A percentile compares a stretch with the other conserved stretches of the same genome.
phyloP scores from a whole-genome alignment of 2,888 invertebrate species.

The Mythimna vitellina region DNA sequence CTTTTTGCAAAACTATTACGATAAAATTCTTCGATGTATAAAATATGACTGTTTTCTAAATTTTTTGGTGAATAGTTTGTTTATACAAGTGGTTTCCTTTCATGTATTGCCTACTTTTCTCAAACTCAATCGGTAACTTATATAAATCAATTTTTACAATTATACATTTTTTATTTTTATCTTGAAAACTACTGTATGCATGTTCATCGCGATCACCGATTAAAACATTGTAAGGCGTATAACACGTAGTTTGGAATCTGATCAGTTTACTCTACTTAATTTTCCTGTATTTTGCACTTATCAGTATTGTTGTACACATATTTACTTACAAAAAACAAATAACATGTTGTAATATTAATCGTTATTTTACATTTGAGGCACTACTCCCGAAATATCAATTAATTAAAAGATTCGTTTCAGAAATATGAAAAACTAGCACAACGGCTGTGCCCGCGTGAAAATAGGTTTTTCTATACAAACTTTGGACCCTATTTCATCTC shows the following conservation, averaged over 20 bases:
- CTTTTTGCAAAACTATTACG: background rate
- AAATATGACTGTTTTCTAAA: background rate
- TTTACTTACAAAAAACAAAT: conserved; percentile 55
- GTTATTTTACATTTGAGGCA: conserved; percentile 57
- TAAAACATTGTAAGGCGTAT: conserved; percentile 88
- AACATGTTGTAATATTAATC: conserved; percentile 33
- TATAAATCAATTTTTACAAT: background rate
- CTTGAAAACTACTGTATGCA: conserved; percentile 68
- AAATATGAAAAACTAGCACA: no score
- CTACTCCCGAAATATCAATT: background rate
- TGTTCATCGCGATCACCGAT: conserved; percentile 83
- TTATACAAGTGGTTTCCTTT: background rate
- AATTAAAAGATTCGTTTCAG: no score
- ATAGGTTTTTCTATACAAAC: no score
- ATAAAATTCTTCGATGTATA: background rate
- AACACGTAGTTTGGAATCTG: conserved; percentile 80
- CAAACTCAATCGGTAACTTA: conserved; percentile 13
- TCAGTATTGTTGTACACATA: conserved; percentile 60
- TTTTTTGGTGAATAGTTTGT: background rate
- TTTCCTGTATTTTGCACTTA: conserved; percentile 82
- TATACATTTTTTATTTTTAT: conserved; percentile 8
- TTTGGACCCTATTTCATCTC: no score
- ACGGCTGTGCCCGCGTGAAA: no score
- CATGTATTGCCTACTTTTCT: conserved; percentile 17
- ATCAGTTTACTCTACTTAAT: conserved; percentile 72